These are phyloP conservation scores for Stenichneumon culpator DNA, from an alignment of 2,888 invertebrate genomes.

Conservation along the genomic window DNA sequence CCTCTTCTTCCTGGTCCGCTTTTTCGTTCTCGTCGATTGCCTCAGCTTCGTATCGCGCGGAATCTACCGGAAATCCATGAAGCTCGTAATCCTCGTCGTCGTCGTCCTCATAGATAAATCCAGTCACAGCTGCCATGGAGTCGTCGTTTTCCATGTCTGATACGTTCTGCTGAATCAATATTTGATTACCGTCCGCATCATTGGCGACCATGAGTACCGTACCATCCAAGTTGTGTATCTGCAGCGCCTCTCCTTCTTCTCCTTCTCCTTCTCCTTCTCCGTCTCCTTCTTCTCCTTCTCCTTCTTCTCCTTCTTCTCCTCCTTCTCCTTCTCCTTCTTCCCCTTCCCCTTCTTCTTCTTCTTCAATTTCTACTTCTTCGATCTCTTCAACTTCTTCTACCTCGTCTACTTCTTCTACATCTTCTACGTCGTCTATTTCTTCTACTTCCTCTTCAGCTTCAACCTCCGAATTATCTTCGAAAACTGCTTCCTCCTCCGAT, in stretches of 20 bases:
- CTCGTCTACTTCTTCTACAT: constrained; percentile 28
- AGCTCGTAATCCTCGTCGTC: constrained; percentile 77
- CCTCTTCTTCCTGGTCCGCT: constrained; percentile 45
- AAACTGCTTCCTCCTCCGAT: constrained; percentile 56
- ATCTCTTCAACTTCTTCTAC: constrained; percentile 67
- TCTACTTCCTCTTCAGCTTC: constrained; percentile 60
- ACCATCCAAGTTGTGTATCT: constrained; percentile 81
- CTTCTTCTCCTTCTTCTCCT: constrained; percentile 63
- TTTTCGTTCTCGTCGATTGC: constrained; percentile 3
- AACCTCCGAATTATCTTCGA: constrained; percentile 54
- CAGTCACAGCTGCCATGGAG: constrained; percentile 76
- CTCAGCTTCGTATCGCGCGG: constrained; percentile 66
- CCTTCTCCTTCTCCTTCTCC: constrained; percentile 68
- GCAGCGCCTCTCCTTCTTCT: constrained; percentile 73
- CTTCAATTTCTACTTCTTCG: constrained; percentile 52
- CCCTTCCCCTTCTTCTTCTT: constrained; percentile 62
- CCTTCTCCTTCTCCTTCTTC: constrained; percentile 72
- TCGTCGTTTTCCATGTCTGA: constrained; percentile 79
- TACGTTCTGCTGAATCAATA: constrained; percentile 80
- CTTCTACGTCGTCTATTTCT: constrained; percentile 52
- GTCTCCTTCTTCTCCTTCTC: constrained; percentile 58
- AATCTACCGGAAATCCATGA: constrained; percentile 74
- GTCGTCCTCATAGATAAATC: constrained; percentile 80
- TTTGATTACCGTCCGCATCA: constrained; percentile 82
- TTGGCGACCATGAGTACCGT: constrained; percentile 83